Conservation (phyloP, 2,888 invertebrate species). For the Chalcosyrphus nemorum region DNA sequence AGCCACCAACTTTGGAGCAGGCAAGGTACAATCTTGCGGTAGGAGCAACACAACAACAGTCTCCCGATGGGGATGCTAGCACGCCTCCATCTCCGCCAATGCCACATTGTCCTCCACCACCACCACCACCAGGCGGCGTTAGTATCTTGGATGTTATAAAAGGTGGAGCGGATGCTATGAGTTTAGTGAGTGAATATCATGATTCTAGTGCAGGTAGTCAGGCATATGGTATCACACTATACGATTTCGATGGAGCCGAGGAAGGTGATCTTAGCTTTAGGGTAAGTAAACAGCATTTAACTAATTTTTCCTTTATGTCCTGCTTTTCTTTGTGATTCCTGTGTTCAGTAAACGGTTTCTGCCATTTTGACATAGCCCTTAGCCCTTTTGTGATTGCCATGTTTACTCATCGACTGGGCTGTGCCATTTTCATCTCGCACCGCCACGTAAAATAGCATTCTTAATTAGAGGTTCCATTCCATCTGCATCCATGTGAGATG, state of each 20-base stretch:
- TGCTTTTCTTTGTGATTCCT: too few species aligned
- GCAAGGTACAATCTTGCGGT: conserved; percentile 65
- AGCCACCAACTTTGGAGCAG: conserved; percentile 76
- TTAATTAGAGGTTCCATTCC: too few species aligned
- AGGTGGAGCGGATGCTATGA: conserved; percentile 79
- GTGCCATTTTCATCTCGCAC: too few species aligned
- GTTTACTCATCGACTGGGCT: too few species aligned
- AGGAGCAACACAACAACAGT: conserved; percentile 47
- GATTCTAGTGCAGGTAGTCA: conserved; percentile 80
- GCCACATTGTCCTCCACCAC: conserved; percentile 90
- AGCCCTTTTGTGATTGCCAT: too few species aligned
- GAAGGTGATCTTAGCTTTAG: conserved; percentile 90
- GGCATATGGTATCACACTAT: conserved; percentile 90
- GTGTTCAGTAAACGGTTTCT: too few species aligned
- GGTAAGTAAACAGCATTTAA: too few species aligned
- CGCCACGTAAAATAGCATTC: too few species aligned
- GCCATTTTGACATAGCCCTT: too few species aligned
- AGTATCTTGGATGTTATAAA: conserved; percentile 80
- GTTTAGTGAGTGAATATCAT: conserved; percentile 76
- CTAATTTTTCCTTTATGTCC: too few species aligned
- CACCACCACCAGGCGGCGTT: conserved; percentile 84
- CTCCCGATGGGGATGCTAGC: conserved; percentile 24
- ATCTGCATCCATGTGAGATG: too few species aligned
- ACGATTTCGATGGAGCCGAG: conserved; percentile 89
- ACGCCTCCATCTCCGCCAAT: conserved; percentile 87